These are phyloP conservation scores for Xenus cinereus DNA, from an alignment of 2,113 vertebrate genomes.

Conservation along the genomic window DNA sequence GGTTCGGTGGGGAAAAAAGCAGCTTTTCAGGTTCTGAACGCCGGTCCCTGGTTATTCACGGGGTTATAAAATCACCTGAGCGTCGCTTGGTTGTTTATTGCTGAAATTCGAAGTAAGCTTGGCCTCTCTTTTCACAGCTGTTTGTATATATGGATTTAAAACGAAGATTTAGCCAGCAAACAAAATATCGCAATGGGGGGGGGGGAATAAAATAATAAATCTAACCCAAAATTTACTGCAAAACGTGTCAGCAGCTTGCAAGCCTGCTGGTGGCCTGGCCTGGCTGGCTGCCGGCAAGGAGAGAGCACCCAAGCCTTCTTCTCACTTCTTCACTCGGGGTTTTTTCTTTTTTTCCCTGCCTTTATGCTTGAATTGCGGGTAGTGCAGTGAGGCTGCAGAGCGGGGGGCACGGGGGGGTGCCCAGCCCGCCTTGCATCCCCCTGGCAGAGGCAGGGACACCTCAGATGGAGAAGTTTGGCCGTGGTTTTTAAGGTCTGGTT, in stretches of 20 bases:
- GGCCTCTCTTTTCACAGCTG: accelerated
- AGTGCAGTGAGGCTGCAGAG: neutral
- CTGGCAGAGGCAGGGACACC: neutral
- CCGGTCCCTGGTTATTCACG: neutral
- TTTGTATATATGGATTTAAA: neutral
- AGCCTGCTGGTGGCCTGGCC: slow-evolving; percentile 31
- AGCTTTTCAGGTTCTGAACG: neutral
- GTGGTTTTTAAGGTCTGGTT: neutral
- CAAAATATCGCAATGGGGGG: neutral
- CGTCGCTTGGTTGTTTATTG: neutral
- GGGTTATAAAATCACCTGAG: neutral
- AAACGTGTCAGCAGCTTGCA: slow-evolving; percentile 6
- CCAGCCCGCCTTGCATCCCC: accelerated
- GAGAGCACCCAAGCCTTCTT: neutral
- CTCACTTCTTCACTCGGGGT: accelerated
- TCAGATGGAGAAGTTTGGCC: neutral
- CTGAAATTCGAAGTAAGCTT: neutral
- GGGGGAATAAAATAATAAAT: neutral
- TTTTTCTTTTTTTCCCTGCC: neutral
- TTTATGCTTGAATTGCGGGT: neutral
- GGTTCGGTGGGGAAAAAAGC: neutral
- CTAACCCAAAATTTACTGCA: neutral
- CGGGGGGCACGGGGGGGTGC: neutral
- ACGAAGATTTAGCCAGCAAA: neutral
- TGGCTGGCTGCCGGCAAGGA: neutral